Evolutionary conservation across 2,888 invertebrate genomes (phyloP), one percentile per base, ranked within the genome.

Genomic region (Drosophila quasianomalipes): DNA sequence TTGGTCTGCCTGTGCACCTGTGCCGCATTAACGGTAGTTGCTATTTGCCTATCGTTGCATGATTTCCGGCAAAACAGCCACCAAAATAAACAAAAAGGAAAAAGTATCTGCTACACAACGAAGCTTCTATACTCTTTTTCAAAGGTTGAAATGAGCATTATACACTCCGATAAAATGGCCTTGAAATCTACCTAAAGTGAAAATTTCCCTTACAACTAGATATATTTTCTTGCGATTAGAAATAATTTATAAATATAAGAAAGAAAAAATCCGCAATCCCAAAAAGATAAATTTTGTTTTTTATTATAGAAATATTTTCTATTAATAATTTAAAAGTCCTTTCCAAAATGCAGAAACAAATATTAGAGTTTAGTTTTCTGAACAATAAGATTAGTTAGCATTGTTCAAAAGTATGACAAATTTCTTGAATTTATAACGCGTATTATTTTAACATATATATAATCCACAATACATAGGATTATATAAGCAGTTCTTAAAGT

Each of bases 51-150:
- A 37, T 52, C 19, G 57, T 54, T 76, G 30, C 28, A 64, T 44
- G 49, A 68, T 61, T 82, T 79, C 76, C 83, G 76, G 39, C 19
- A 44, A 68, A 60, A 55, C 59, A 26, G 31, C 22, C 14, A 41
- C 22, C 35, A 64, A 52, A 28, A 30, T 39, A 55, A 28, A 59
- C 33, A 26, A 54, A 7, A 31, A 49, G 1, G 1, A 10, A 44
- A 30, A 7, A 22, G 16, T 37, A 10, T 12, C 9, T 37, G 12
- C 6, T 30, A 1, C 12, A n/a, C 16, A 41, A 10, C n/a, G 41
- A n/a, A 28, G 10, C 2, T 26, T 28, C 3, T 4, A 58, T 65
- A 39, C 77, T 10, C 66, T 66, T 39, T 22, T 22, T 9, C 16
- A 16, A 47, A 4, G 47, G 22, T 44, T 22, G 12, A 14, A 14